Base-by-base conservation (phyloP, 2,113 vertebrate genomes). In the Indicator indicator region DNA sequence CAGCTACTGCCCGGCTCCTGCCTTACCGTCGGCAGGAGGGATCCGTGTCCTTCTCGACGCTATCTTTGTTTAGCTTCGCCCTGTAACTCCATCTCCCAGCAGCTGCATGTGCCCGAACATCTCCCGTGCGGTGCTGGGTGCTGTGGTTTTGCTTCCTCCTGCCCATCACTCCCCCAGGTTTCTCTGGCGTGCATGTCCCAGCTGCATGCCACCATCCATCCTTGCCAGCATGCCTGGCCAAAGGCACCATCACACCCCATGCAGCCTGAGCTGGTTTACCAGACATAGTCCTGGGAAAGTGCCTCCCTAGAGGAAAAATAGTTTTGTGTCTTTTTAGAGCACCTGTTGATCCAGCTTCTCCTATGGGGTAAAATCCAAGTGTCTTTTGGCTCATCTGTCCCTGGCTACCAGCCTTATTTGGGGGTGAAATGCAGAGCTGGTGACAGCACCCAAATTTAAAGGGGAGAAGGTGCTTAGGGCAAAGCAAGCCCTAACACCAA, bases 1-100 rank as follows among this genome's bases (percentile, higher is more conserved):
- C 95, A 46, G 90, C 96, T 91, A 76, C 94, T 23, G 96, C 96
- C 97, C 93, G n/a, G 95, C 93, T 97, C 96, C 96, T 94, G 97
- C 96, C 94, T 97, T 97, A 76, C 94, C 9, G 71, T 32, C 84
- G 72, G 93, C 73, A 4, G 94, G 94, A 96, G 95, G 96, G 97
- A 98, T 97, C 94, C 32, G 80, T 96, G 98, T 98, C 97, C 97
- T 97, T 40, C 75, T 87, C 67, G n/a, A 94, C 18, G 96, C 21
- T 84, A 97, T 92, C 96, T 86, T 78, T 85, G 94, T 95, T 95
- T 65, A 92, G 91, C 92, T 75, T 78, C 6, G 85, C 93, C 72
- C 56, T 93, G 96, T 95, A 97, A 97, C 96, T 88, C 69, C 94
- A 95, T 94, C 96, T 92, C 95, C 95, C 24, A 23, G 89, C 93